Percentiles rank a stretch among this genome's conserved stretches.
These are phyloP conservation scores for Pristionchus exspectatus DNA, from an alignment of 2,888 invertebrate species.

Conservation along the genomic window DNA sequence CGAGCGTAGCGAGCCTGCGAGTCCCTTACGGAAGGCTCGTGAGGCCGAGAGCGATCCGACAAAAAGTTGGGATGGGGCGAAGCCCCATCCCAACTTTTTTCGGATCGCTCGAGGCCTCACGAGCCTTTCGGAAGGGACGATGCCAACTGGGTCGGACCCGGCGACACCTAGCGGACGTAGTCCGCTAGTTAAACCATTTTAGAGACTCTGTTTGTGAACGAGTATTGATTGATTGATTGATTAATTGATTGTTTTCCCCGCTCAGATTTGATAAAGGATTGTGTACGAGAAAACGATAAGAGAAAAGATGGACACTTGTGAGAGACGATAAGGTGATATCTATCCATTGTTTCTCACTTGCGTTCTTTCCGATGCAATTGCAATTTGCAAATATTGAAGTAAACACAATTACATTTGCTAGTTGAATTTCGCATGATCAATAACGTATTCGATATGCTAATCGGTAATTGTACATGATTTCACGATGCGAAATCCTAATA, in stretches of 20 bases:
- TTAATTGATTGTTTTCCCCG: not conserved
- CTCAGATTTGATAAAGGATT: slow-evolving; percentile 39
- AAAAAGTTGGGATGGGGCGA: too few relatives aligned
- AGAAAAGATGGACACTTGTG: slow-evolving; percentile 20
- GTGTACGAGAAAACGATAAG: slow-evolving; percentile 1
- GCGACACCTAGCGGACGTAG: too few relatives aligned
- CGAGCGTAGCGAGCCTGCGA: too few relatives aligned
- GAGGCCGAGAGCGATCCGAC: too few relatives aligned
- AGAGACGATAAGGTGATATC: slow-evolving; percentile 25
- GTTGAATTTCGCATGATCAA: too few relatives aligned
- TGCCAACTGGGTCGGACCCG: too few relatives aligned
- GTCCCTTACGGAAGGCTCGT: too few relatives aligned
- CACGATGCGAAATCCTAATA: not conserved
- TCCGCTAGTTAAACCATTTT: slow-evolving; percentile 17
- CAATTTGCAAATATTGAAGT: not conserved
- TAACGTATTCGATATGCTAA: too few relatives aligned
- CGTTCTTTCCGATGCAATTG: not conserved
- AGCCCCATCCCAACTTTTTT: too few relatives aligned
- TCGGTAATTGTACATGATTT: not conserved
- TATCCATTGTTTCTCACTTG: not conserved
- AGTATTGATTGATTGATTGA: slow-evolving; percentile 48
- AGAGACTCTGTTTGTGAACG: slow-evolving; percentile 1
- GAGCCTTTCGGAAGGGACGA: too few relatives aligned
- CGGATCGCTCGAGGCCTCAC: too few relatives aligned
- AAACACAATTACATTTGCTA: too few relatives aligned